Evolutionary conservation across 2,113 vertebrate genomes (phyloP), one percentile per base, ranked within the genome.

Genomic region (Clarias batrachus): DNA sequence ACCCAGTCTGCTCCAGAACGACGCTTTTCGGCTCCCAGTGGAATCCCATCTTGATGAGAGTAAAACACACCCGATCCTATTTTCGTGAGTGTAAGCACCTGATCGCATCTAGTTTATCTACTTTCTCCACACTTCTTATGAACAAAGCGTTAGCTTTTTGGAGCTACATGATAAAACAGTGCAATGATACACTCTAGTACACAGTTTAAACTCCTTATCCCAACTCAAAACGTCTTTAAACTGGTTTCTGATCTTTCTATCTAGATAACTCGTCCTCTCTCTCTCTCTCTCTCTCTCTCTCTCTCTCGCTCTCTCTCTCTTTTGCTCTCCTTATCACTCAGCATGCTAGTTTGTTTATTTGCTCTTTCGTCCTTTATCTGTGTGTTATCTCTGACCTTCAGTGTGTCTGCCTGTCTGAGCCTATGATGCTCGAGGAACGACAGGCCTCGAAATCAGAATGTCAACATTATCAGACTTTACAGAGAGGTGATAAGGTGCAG

Each of bases 311-410:
- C 48, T 48, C 17, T 54, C 73, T 37, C 37, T 8, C 8, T 25
- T 9, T 37, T 17, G 52, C 76, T 57, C 76, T 19, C 37, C 52
- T 70, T 86, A 59, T 80, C 84, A 12, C 52, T 2, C 52, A 3
- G 48, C 19, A 30, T 56, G 37, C 41, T 71, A 37, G 74, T 80
- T 86, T 70, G 84, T 70, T 86, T 86, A 57, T 80, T 78, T 62
- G 76, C 62, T 66, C 84, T 86, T 86, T 70, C 63, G 59, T 77
- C 84, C 57, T 37, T 86, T 80, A 86, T 86, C 74, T 80, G 10
- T 33, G 76, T 17, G 11, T 68, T 79, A 79, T 85, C 84, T 85
- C 77, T 86, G 84, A 86, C 84, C 84, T 86, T 86, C 76, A 70
- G 27, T 3, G 21, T 48, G 21, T 25, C 84, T 33, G 23, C 73